Evolutionary conservation across 2,113 vertebrate genomes (phyloP), one percentile per base, ranked within the genome.

Genomic region (Takifugu flavidus): DNA sequence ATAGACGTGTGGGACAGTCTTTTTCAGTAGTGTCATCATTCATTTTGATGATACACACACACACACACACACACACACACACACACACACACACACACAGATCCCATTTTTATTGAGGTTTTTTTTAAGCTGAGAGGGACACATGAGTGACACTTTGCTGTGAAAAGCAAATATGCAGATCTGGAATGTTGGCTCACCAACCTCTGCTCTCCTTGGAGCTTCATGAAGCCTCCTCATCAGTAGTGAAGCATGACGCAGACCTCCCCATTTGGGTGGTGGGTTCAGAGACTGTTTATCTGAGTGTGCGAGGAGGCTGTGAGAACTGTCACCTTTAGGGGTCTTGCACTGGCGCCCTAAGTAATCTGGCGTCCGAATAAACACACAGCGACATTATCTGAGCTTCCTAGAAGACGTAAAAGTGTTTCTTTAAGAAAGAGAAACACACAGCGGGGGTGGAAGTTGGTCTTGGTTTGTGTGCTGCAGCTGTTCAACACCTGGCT

Each of bases 401-500:
- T 54, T 27, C 44, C 25, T 6, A 31, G 20, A 20, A 72, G 44
- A 44, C 25, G 42, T 50, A 5, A 34, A 45, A 59, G 44, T 54
- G n/a, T 15, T 69, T 13, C 28, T 61, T 25, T 3, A 55, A 52
- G 56, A 53, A 61, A 20, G 2, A 49, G 39, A 50, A 53, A 62
- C 26, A 53, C 63, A 65, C 57, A 62, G 55, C 70, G 72, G 72
- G 77, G 78, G 53, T 45, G 44, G 39, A 59, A 70, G 54, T 53
- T 39, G 65, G 13, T 46, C 53, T 52, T 27, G 3, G 1, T 29
- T 28, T 28, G 14, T 20, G 20, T 20, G 60, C 67, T 62, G 70
- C 84, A 87, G 85, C 86, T 87, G 85, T 80, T 82, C 52, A 86
- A 78, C 86, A 88, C 72, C 82, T 88, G 88, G 79, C 64, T 82